These are phyloP conservation scores for Taenaris catops DNA, from an alignment of 2,888 invertebrate genomes.

Conservation along the genomic window DNA sequence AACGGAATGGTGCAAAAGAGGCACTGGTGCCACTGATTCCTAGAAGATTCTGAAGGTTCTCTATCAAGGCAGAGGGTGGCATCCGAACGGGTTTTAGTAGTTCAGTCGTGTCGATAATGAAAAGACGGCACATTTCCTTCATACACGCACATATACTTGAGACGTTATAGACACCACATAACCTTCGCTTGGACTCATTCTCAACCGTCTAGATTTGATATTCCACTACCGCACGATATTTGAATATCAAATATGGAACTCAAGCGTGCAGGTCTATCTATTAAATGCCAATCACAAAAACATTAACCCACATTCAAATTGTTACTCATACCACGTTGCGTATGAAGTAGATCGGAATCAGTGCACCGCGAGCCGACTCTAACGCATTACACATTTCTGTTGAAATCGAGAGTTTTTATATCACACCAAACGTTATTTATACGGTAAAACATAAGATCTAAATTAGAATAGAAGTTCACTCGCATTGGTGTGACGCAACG, in stretches of 20 bases:
- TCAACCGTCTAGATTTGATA: not conserved
- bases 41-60: too few relatives aligned
- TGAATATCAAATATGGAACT: slow-evolving; percentile 12
- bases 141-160: too few relatives aligned
- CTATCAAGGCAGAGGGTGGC: too few relatives aligned
- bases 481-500: slow-evolving; percentile 19
- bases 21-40: too few relatives aligned
- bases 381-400: slow-evolving; percentile 55
- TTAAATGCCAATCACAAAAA: slow-evolving; percentile 41
- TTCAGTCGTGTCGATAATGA: too few relatives aligned
- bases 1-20: too few relatives aligned
- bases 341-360: slow-evolving; percentile 52
- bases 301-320: slow-evolving; percentile 67
- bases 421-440: slow-evolving; percentile 14
- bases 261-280: slow-evolving; percentile 24
- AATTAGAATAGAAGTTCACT: slow-evolving; percentile 17
- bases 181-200: not conserved
- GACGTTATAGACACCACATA: too few relatives aligned
- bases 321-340: slow-evolving; percentile 59
- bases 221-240: slow-evolving; percentile 8
- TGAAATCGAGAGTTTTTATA: slow-evolving; percentile 50
- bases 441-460: slow-evolving; percentile 16
- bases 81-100: too few relatives aligned
- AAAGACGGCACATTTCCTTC: too few relatives aligned
- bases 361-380: slow-evolving; percentile 46